A percentile compares a stretch with the other conserved stretches of the same genome.
These are phyloP conservation scores for Aurelia sp. DNA, from an alignment of 30 jellyfish, hydroid and myxozoan species.

Conservation along the genomic window DNA sequence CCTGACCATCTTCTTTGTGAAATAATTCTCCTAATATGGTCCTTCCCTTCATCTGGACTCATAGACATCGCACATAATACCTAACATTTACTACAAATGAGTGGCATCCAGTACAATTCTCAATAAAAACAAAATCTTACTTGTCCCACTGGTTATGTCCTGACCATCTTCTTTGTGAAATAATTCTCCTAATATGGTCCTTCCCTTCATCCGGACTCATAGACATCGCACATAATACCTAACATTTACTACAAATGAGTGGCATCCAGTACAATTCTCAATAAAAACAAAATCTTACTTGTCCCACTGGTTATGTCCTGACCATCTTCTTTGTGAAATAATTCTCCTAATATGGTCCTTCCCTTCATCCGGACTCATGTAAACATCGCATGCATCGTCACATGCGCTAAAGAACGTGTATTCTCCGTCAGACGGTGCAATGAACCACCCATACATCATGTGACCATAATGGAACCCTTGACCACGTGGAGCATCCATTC, in stretches of 20 bases:
- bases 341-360: slow-evolving; percentile 92
- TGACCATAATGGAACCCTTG: slow-evolving; percentile 90
- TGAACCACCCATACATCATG: slow-evolving; percentile 98
- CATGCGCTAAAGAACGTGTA: slow-evolving; percentile 95
- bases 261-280: background rate
- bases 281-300: slow-evolving; percentile 61
- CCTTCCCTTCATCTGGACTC: slow-evolving; percentile 99
- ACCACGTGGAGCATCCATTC: slow-evolving; percentile 88
- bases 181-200: slow-evolving; percentile 88
- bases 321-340: slow-evolving; percentile 95
- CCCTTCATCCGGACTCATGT: slow-evolving; percentile 98
- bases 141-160: slow-evolving; percentile 95
- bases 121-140: slow-evolving; percentile 31
- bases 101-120: too few species aligned
- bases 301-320: slow-evolving; percentile 97
- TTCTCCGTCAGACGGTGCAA: slow-evolving; percentile 97
- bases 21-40: slow-evolving; percentile 84
- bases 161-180: slow-evolving; percentile 92
- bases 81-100: too few species aligned
- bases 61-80: slow-evolving; percentile 98
- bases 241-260: background rate
- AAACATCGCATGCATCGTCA: slow-evolving; percentile 97
- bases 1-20: slow-evolving; percentile 97
- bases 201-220: slow-evolving; percentile 98
- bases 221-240: slow-evolving; percentile 82